Percentiles rank a stretch among this genome's conserved stretches.
Conservation (phyloP, 1,140 invertebrate species). For the Artemia franciscana region DNA sequence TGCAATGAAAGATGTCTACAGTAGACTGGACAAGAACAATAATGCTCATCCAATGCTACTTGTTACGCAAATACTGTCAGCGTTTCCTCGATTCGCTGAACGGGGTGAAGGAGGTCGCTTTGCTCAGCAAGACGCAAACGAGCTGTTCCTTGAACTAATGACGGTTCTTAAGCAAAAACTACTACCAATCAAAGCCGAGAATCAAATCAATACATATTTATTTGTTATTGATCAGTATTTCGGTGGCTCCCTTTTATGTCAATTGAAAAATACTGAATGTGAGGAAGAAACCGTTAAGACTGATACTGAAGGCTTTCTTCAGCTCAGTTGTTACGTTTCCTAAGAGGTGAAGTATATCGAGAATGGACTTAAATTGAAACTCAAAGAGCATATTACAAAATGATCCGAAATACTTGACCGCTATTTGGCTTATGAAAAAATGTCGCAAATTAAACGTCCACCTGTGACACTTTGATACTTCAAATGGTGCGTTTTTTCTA, state of each 20-base stretch:
- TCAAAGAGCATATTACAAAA: conserved; percentile 87
- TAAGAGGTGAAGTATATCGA: conserved; percentile 91
- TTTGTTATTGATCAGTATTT: conserved; percentile 86
- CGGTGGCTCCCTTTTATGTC: conserved; percentile 63
- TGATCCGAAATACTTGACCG: conserved; percentile 56
- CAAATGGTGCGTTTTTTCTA: conserved; percentile 97
- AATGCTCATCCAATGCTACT: conserved; percentile 26
- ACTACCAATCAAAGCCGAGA: conserved; percentile 25
- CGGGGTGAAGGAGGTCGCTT: conserved; percentile 1
- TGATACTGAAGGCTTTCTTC: conserved; percentile 64
- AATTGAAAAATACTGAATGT: conserved; percentile 63
- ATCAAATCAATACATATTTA: conserved; percentile 9
- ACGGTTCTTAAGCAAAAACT: conserved; percentile 75
- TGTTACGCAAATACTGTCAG: conserved; percentile 13
- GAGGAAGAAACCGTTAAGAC: conserved; percentile 52
- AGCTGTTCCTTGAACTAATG: conserved; percentile 87
- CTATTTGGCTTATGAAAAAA: conserved; percentile 82
- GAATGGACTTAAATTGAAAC: conserved; percentile 67
- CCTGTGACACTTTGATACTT: conserved; percentile 87
- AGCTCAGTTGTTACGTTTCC: conserved; percentile 96
- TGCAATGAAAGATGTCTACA: conserved; percentile 53
- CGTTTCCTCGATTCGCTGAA: conserved; percentile 82
- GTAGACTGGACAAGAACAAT: conserved; percentile 48
- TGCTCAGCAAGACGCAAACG: conserved; percentile 41
- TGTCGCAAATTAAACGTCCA: conserved; percentile 69